Percentiles rank a stretch among this genome's conserved stretches.
Conservation (phyloP, 2,113 vertebrate species). For the Malurus melanocephalus region DNA sequence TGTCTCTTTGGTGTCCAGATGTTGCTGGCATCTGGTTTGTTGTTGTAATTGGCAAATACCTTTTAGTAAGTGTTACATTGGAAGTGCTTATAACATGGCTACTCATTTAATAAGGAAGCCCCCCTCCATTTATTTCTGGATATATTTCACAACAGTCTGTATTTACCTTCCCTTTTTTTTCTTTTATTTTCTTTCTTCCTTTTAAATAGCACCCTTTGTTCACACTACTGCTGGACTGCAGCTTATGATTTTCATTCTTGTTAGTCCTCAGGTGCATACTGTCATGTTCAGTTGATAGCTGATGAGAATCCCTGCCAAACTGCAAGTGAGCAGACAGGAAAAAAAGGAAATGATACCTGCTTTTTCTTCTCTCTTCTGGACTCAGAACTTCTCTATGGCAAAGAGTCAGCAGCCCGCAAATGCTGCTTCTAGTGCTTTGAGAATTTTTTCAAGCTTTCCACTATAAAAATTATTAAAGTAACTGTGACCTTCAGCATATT, state of each 20-base stretch:
- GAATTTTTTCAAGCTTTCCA: not conserved
- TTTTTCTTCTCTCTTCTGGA: not conserved
- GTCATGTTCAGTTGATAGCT: not conserved
- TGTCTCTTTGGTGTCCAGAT: slow-evolving; percentile 19
- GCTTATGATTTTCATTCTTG: not conserved
- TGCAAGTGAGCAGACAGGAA: not conserved
- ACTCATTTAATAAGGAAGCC: not conserved
- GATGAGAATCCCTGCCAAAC: not conserved
- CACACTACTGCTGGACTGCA: not conserved
- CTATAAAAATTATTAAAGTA: not conserved
- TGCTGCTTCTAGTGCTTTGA: not conserved
- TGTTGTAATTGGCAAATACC: slow-evolving; percentile 3
- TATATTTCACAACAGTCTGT: not conserved
- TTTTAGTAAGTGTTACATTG: not conserved
- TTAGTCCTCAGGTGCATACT: not conserved
- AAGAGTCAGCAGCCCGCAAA: not conserved
- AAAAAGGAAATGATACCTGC: not conserved
- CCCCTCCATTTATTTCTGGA: not conserved
- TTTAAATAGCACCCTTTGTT: not conserved
- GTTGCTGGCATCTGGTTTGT: slow-evolving; percentile 6
- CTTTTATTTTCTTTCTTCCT: not conserved
- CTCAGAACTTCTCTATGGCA: not conserved
- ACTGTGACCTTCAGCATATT: not conserved
- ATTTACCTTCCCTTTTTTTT: not conserved
- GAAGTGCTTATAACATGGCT: not conserved